phyloP scores from a whole-genome alignment of 2,888 invertebrate genomes.

The Isoperla grammatica region DNA sequence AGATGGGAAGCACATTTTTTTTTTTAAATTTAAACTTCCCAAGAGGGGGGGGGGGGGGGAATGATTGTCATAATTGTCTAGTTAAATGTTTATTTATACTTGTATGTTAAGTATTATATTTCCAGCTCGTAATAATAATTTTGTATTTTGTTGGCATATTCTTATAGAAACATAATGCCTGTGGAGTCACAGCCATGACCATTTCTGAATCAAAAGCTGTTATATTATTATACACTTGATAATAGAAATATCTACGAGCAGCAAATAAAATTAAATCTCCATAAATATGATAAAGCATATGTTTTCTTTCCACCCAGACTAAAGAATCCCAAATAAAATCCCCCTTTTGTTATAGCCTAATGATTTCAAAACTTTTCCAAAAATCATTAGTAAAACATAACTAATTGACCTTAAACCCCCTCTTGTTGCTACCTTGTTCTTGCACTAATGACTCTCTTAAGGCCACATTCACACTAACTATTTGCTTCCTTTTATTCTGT shows the following conservation, averaged over 20 bases:
- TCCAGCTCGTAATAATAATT: slow-evolving; percentile 28
- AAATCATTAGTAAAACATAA: background rate
- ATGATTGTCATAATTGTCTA: slow-evolving; percentile 34
- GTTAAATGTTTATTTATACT: too few species aligned
- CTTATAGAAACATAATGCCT: slow-evolving; percentile 44
- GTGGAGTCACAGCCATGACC: slow-evolving; percentile 37
- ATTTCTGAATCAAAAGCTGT: slow-evolving; percentile 37
- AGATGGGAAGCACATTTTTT: slow-evolving; percentile 8
- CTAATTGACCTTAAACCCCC: background rate
- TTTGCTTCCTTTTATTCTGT: too few species aligned
- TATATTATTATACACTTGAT: slow-evolving; percentile 31
- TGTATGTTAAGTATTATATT: slow-evolving; percentile 30
- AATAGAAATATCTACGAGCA: slow-evolving; percentile 21
- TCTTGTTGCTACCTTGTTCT: too few species aligned
- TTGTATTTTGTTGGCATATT: slow-evolving; percentile 34
- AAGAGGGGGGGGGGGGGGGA: slow-evolving; percentile 14
- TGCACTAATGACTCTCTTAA: slow-evolving; percentile 34
- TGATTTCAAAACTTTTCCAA: background rate
- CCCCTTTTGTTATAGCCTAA: background rate
- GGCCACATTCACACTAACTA: slow-evolving; percentile 28
- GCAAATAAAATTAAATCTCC: slow-evolving; percentile 27
- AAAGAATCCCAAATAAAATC: slow-evolving; percentile 16
- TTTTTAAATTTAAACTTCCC: slow-evolving; percentile 27
- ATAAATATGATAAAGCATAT: slow-evolving; percentile 20
- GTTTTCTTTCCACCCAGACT: slow-evolving; percentile 23